Evolutionary conservation across 2,113 vertebrate genomes (phyloP).

Genomic region (Dipodomys spectabilis): DNA sequence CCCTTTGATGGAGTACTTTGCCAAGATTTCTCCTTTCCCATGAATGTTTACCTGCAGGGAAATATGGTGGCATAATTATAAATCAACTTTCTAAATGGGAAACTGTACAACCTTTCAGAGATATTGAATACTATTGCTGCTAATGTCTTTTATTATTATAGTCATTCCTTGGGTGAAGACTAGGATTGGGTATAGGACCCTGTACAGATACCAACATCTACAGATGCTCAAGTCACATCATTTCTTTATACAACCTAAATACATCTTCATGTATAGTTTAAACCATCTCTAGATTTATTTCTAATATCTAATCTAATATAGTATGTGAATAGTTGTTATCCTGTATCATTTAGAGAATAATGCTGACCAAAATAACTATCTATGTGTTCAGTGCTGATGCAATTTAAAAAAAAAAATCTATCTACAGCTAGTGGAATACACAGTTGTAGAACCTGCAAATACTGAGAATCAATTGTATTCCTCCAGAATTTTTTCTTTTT

Average conservation of each 20-base stretch:
- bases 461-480: neutral
- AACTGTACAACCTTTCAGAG: neutral
- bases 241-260: neutral
- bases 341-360: neutral
- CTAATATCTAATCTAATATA: neutral
- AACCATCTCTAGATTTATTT: neutral
- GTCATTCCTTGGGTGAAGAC: neutral
- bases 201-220: neutral
- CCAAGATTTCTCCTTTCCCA: conserved; percentile 51
- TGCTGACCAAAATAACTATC: neutral
- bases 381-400: neutral
- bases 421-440: neutral
- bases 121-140: neutral
- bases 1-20: conserved; percentile 5
- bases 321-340: neutral
- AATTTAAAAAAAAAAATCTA: neutral
- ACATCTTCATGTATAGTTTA: neutral
- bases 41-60: neutral
- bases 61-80: neutral
- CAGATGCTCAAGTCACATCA: neutral
- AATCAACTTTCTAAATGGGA: neutral
- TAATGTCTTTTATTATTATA: conserved; percentile 10
- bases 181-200: neutral
- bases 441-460: neutral
- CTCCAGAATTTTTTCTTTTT: neutral